Evolutionary conservation across 2,113 vertebrate genomes (phyloP), one percentile per base, ranked within the genome.

Genomic region (Pollachius pollachius): DNA sequence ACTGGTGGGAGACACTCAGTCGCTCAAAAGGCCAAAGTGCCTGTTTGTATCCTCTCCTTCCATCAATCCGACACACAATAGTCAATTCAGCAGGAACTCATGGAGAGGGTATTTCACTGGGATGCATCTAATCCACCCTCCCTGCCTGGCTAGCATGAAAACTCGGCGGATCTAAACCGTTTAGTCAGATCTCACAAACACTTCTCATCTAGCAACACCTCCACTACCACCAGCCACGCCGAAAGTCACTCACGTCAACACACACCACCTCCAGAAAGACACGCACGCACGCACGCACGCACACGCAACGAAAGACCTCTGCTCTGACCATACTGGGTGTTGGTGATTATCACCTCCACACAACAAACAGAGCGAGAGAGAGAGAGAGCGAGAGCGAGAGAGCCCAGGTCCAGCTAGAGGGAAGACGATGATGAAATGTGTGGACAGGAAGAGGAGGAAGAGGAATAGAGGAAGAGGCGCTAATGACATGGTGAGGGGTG

Each of bases 1-100:
- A 48, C 41, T 48, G 41, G 41, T 69, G 75, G 88, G 77, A 81
- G 79, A 68, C 69, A 21, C 73, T 65, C 70, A 64, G 71, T 52
- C 58, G 78, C 76, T 75, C 64, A 64, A 73, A 71, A 78, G 74
- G 60, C 74, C 9, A 48, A 48, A 48, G 41, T 48, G 41, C 41
- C 41, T 9, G 12, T 72, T 81, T 82, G 74, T 80, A 68, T 83
- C 69, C 65, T 52, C 61, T 70, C 65, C 67, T 72, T 64, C 69
- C 75, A 73, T 74, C 69, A 77, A 73, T 56, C 16, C 63, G 17
- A 41, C 62, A 25, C 75, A 81, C 83, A 86, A 84, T 56, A 67
- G 74, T 80, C 79, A 79, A 89, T 89, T 89, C 76, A 87, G 86
- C 65, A 52, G 70, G 64, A 59, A 78, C 85, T 79, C 81, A 83